Base-by-base conservation (phyloP, 2,113 vertebrate species). In the Triplophysa rosa region DNA sequence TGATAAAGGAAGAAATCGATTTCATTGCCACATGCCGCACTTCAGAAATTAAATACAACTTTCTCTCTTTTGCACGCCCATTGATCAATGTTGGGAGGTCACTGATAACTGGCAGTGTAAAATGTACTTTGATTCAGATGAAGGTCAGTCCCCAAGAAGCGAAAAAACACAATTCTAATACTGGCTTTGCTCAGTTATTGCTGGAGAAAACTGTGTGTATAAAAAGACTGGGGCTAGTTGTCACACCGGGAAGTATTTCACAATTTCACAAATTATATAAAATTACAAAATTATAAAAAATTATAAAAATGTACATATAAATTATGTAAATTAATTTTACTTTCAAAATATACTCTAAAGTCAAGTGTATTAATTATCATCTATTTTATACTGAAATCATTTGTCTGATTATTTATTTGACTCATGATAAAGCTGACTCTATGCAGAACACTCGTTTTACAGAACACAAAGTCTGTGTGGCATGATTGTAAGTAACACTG, bases 101-200 rank as follows among this genome's bases (percentile, higher is more conserved):
- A 75, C 13, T 63, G 72, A 75, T 29, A 62, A 73, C 23, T 63
- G 68, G 33, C 33, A 26, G 14, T 3, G 40, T 75, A 61, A 10
- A 75, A 63, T 49, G 37, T n/a, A 21, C 61, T 17, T 71, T 63
- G 37, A 76, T 52, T 54, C 73, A 65, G n/a, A 77, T 77, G 73
- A 63, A 74, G 71, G 58, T 19, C 16, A 17, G 58, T 63, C 58
- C 37, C 62, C 4, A 63, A 47, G 21, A 74, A 17, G 19, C 33
- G 37, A 19, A 26, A 37, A 74, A 26, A 61, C 29, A 59, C 69
- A 8, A 23, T 61, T 42, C 21, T 10, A 72, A 72, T 42, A 56
- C 47, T 37, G 26, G 26, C 17, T 70, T 70, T 33, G 52, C 52
- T 71, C 29, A 33, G 45, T 58, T 58, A 58, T 58, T 21, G 54